Base-by-base conservation (phyloP, 1,140 invertebrate genomes). In the Brachionus koreanus region DNA sequence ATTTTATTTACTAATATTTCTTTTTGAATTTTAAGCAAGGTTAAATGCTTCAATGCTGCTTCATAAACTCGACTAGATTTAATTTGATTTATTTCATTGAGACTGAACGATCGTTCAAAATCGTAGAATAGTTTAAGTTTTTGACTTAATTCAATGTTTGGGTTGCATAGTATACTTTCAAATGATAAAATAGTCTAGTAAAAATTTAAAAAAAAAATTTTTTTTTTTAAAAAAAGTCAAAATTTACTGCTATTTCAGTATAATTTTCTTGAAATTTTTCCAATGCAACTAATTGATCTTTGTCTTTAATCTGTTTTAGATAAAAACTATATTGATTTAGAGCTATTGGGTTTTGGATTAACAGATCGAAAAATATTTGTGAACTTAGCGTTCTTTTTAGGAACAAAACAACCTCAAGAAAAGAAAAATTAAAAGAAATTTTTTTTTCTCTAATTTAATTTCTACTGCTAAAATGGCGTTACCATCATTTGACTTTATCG, bases 261-360 rank as follows among this genome's bases (percentile, higher is more conserved):
- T 2, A 16, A 16, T 74, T 49, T 74, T 74, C 43, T 46, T 46
- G 39, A 74, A 46, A 74, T 43, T 74, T 74, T 46, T 74, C 69
- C 6, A 74, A 25, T 25, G 19, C 39, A 10, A 29, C 42, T 13
- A 74, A 25, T 16, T 74, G 39, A 46, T 74, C 42, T 23, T 29
- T 46, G 4, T 74, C 69, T 23, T 74, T 46, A 25, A 74, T 74
- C 23, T 74, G 69, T n/a, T 74, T 74, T 23, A 74, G n/a, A 74
- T 49, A 29, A 46, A 74, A 74, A 25, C 10, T 46, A 16, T 74
- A 74, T 46, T 74, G 69, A 29, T 74, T 74, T 25, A 74, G n/a
- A n/a, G 69, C 69, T 46, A 29, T 46, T 12, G 39, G 10, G 25
- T 74, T 74, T 23, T 46, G 39, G 19, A 46, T 43, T 39, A 74